Percentiles rank a stretch among this genome's conserved stretches.
These are phyloP conservation scores for Sarotherodon lohbergeri DNA, from an alignment of 2,113 vertebrate species.

Conservation along the genomic window DNA sequence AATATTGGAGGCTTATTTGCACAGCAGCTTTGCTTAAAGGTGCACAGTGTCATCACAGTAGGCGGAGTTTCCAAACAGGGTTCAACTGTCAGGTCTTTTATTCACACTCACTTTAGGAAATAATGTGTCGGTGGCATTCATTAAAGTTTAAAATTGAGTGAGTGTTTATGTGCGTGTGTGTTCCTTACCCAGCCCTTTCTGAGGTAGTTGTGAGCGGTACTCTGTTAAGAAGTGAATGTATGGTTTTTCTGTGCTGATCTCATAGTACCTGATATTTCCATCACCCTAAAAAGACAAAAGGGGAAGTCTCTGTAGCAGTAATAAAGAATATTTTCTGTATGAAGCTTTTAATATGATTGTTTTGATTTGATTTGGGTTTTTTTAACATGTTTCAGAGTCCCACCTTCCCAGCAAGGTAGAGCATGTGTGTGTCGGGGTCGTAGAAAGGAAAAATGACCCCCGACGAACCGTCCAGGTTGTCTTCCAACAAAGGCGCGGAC, in stretches of 20 bases:
- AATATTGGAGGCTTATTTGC: constrained; percentile 49
- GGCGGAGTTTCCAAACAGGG: background rate
- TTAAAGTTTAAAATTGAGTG: background rate
- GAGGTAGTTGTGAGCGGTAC: constrained; percentile 81
- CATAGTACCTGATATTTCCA: constrained; percentile 90
- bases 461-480: constrained; percentile 85
- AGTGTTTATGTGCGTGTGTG: background rate
- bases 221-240: constrained; percentile 84
- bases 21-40: constrained; percentile 43
- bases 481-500: constrained; percentile 82
- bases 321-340: background rate
- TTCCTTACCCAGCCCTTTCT: constrained; percentile 89
- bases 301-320: background rate
- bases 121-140: background rate
- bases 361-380: background rate
- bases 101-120: background rate
- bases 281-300: constrained; percentile 76
- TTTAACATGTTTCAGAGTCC: background rate
- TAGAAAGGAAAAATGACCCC: constrained; percentile 88
- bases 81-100: background rate
- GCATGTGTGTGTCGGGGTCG: constrained; percentile 85
- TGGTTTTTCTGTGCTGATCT: constrained; percentile 83
- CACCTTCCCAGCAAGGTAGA: constrained; percentile 90
- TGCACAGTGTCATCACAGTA: background rate
- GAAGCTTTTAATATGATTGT: background rate